These are phyloP conservation scores for Cochlearius cochlearius DNA, from an alignment of 2,113 vertebrate genomes.

Conservation along the genomic window DNA sequence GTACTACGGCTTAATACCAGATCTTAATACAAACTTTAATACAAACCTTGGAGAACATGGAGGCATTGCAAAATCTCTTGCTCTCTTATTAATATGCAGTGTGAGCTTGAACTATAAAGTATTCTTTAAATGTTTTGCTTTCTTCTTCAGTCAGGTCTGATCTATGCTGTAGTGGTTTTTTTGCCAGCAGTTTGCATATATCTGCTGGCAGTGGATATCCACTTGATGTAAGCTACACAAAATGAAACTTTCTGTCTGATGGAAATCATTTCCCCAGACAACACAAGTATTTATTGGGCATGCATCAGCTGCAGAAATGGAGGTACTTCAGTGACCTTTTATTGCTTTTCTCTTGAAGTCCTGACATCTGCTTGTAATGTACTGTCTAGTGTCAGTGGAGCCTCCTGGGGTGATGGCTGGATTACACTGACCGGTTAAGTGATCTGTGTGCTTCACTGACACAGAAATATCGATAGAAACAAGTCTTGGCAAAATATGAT, in stretches of 20 bases:
- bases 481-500: neutral
- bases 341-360: neutral
- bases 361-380: neutral
- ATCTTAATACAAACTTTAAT: neutral
- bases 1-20: neutral
- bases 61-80: neutral
- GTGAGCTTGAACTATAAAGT: neutral
- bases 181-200: neutral
- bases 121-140: neutral
- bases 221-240: neutral
- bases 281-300: neutral
- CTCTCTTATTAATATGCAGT: neutral
- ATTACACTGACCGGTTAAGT: neutral
- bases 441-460: neutral
- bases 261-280: neutral
- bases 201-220: neutral
- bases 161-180: neutral
- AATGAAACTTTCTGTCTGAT: neutral
- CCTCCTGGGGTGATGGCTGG: neutral
- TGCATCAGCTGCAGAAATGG: neutral
- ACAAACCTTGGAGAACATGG: neutral
- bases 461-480: neutral
- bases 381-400: neutral
- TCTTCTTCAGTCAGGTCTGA: neutral
- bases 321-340: neutral